Conservation (phyloP, 2,113 vertebrate genomes). For the Gadus macrocephalus region DNA sequence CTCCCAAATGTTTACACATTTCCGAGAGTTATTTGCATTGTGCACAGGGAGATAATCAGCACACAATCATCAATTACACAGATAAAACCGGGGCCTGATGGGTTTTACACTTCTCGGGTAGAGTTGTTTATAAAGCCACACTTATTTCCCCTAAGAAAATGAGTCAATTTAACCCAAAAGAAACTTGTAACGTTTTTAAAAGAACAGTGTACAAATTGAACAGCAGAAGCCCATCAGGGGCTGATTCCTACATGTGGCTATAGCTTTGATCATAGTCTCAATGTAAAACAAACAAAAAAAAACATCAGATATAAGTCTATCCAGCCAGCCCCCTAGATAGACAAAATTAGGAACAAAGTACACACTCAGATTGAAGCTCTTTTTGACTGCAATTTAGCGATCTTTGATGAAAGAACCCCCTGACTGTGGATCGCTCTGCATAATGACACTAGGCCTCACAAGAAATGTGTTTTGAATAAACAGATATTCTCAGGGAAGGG, state of each 20-base stretch:
- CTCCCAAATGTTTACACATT: conserved; percentile 67
- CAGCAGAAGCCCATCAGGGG: neutral
- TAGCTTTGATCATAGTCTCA: conserved; percentile 31
- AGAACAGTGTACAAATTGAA: conserved; percentile 1
- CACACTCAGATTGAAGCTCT: conserved; percentile 7
- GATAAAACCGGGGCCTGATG: conserved; percentile 61
- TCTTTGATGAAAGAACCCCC: conserved; percentile 39
- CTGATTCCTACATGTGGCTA: conserved; percentile 4
- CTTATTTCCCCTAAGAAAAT: conserved; percentile 15
- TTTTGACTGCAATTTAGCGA: conserved; percentile 15
- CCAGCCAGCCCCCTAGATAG: neutral
- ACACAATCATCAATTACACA: conserved; percentile 56
- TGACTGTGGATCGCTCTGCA: conserved; percentile 10
- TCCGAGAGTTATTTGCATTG: conserved; percentile 66
- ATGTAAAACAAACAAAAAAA: conserved; percentile 13
- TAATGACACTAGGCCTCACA: conserved; percentile 35
- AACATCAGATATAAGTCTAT: neutral
- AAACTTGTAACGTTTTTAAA: conserved; percentile 11
- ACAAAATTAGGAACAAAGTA: conserved; percentile 5
- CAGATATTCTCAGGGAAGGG: conserved; percentile 66
- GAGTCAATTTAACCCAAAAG: neutral
- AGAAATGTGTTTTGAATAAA: conserved; percentile 71
- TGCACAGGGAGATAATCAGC: conserved; percentile 66
- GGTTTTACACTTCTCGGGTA: conserved; percentile 48
- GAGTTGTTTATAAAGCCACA: conserved; percentile 47